Base-by-base conservation (phyloP, 1,140 invertebrate genomes). In the Gonatopus flavifemur region DNA sequence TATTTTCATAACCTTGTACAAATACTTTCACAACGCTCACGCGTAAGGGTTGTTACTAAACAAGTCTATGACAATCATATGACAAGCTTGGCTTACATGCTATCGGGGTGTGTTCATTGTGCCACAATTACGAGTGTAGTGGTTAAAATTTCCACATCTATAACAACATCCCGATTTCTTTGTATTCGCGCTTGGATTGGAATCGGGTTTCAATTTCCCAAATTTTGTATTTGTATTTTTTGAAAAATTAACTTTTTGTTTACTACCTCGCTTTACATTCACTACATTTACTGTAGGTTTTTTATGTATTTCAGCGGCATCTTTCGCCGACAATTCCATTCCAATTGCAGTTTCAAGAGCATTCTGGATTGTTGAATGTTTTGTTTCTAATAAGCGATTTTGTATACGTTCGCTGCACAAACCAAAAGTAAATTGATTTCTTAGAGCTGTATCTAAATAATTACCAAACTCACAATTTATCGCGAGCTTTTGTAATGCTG, bases 241-340 rank as follows among this genome's bases (percentile, higher is more conserved):
- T 7, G 6, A 7, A 12, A 7, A 28, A 7, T 28, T 28, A 7
- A 12, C 25, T 7, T 28, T 28, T 7, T 28, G 6, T 28, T 28
- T 28, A 28, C 25, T 28, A 6, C 12, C 12, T 28, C 12, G 6
- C 25, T 12, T 28, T 7, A 12, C 12, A 28, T 28, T 28, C 6
- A 28, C 12, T 28, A 12, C 25, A 28, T 39, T 16, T 32, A 49
- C 37, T 15, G 10, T 13, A 10, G 36, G 12, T 15, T 38, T 49
- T 3, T 49, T 9, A 31, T 49, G 33, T 20, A 40, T 8, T 16
- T 49, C 25, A 9, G 37, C 36, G 5, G 46, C 36, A 15, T 49
- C 46, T 31, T 20, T 39, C 4, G 33, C 46, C 3, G 46, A 40
- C n/a, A 49, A 22, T 15, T 49, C 35, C 22, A 49, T 49, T 5